Percentiles rank a stretch among this genome's conserved stretches.
Conservation (phyloP, 2,113 vertebrate species). For the Scortum barcoo region DNA sequence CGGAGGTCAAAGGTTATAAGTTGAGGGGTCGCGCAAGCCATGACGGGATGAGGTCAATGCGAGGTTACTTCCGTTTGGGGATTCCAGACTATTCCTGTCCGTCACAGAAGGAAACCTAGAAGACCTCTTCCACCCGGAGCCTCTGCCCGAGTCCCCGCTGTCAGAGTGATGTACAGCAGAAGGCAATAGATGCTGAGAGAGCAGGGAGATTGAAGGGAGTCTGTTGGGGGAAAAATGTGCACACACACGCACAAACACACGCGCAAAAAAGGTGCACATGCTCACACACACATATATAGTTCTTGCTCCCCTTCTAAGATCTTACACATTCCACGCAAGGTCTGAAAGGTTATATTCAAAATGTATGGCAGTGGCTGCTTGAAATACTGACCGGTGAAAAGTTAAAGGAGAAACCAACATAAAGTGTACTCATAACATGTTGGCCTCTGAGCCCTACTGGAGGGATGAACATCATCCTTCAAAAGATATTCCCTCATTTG, state of each 20-base stretch:
- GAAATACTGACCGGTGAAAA: too few relatives aligned
- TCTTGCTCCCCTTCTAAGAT: constrained; percentile 20
- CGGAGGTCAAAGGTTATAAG: constrained; percentile 56
- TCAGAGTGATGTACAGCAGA: constrained; percentile 76
- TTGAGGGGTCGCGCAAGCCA: constrained; percentile 64
- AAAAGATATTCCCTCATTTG: too few relatives aligned
- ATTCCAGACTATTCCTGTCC: constrained; percentile 71
- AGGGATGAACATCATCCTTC: too few relatives aligned
- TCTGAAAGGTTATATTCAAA: constrained; percentile 26
- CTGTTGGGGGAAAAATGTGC: constrained; percentile 32
- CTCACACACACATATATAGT: not conserved
- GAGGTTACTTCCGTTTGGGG: constrained; percentile 76
- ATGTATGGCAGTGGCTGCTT: constrained; percentile 15
- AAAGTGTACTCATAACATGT: too few relatives aligned
- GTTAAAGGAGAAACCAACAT: too few relatives aligned
- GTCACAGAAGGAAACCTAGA: constrained; percentile 60
- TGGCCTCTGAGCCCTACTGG: too few relatives aligned
- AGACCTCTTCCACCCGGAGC: constrained; percentile 65
- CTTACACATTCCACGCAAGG: constrained; percentile 7
- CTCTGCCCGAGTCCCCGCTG: constrained; percentile 63
- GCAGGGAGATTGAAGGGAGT: constrained; percentile 47
- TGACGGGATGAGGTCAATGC: constrained; percentile 72
- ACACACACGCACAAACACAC: not conserved
- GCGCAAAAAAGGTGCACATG: constrained; percentile 17
- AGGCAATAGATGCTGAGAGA: constrained; percentile 61